Conservation (phyloP, 2,797 vertebrate species). For the Helostoma temminkii region DNA sequence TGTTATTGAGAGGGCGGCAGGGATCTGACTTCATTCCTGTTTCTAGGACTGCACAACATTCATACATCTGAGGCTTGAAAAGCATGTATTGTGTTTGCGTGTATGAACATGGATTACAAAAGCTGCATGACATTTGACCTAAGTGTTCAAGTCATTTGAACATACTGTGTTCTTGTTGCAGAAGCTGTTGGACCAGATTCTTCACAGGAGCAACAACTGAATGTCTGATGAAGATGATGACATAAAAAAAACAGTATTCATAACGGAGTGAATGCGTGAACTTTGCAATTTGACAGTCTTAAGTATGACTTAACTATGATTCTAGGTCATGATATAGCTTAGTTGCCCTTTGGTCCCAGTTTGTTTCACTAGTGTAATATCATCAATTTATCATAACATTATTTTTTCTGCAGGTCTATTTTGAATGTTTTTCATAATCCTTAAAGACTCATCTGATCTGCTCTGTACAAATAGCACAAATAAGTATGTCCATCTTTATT, state of each 20-base stretch:
- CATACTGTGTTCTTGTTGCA: constrained; percentile 65
- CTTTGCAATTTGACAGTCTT: neutral
- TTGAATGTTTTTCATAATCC: too few relatives aligned
- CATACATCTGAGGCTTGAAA: constrained; percentile 1
- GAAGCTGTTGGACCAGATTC: constrained; percentile 92
- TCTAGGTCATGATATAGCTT: neutral
- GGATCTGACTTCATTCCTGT: neutral
- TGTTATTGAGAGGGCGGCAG: constrained; percentile 27
- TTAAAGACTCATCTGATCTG: too few relatives aligned
- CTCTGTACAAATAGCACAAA: too few relatives aligned
- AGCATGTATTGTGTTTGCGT: constrained; percentile 3
- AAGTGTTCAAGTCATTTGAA: constrained; percentile 1
- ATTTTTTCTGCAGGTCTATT: too few relatives aligned
- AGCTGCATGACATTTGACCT: neutral
- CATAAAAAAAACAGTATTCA: neutral
- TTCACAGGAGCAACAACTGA: constrained; percentile 87
- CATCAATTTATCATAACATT: constrained; percentile 28
- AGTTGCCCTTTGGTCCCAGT: neutral
- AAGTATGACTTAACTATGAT: constrained; percentile 15
- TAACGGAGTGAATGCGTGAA: constrained; percentile 17
- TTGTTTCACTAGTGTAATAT: neutral
- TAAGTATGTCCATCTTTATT: too few relatives aligned
- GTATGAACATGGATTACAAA: neutral
- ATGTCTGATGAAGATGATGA: constrained; percentile 27
- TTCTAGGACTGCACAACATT: constrained; percentile 10